Conservation (phyloP, 1,140 invertebrate genomes). For the Adoxophyes honmai region DNA sequence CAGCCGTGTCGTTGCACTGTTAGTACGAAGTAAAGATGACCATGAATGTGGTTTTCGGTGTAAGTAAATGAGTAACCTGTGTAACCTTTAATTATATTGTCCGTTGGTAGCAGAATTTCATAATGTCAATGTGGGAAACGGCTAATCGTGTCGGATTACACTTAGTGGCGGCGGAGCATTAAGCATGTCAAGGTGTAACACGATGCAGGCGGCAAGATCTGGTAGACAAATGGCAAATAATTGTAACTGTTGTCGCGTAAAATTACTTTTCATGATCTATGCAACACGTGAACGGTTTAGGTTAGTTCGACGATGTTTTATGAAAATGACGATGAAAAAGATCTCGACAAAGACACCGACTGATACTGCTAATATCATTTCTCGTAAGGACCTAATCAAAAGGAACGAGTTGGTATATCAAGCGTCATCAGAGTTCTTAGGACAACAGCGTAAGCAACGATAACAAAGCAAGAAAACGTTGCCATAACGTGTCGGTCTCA, state of each 20-base stretch:
- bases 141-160: constrained; percentile 51
- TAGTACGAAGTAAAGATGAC: neutral
- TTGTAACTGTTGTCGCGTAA: too few relatives aligned
- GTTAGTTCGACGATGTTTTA: too few relatives aligned
- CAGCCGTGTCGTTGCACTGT: too few relatives aligned
- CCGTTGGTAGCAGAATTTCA: constrained; percentile 7
- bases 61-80: neutral
- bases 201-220: constrained; percentile 31
- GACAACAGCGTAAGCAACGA: neutral
- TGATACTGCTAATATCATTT: too few relatives aligned
- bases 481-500: neutral
- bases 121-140: constrained; percentile 41
- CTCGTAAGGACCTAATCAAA: too few relatives aligned
- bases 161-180: constrained; percentile 28
- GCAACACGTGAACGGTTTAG: too few relatives aligned
- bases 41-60: neutral
- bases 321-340: too few relatives aligned
- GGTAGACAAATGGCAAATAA: constrained; percentile 10
- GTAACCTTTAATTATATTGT: constrained; percentile 1
- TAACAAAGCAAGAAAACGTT: neutral
- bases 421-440: too few relatives aligned
- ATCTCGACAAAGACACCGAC: too few relatives aligned
- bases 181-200: constrained; percentile 51
- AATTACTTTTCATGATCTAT: too few relatives aligned
- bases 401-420: too few relatives aligned